These are phyloP conservation scores for Macrotrachela quadricornifera DNA, from an alignment of 1,140 invertebrate genomes.

Conservation along the genomic window DNA sequence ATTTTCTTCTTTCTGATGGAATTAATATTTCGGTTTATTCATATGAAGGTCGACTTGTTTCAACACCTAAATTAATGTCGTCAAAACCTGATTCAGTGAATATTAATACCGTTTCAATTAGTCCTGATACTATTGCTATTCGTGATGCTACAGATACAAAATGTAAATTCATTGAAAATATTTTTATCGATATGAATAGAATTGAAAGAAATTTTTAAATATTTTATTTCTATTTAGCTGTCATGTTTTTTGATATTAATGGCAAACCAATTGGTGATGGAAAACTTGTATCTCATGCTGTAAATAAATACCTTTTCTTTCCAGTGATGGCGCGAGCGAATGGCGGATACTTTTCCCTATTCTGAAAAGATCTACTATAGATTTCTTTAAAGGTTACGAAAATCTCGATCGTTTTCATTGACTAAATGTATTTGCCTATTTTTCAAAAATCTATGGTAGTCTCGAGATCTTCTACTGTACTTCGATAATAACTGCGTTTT, in stretches of 20 bases:
- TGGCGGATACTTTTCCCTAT: too few species aligned
- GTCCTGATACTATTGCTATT: slow-evolving; percentile 57
- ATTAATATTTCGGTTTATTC: slow-evolving; percentile 52
- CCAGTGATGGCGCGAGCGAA: too few species aligned
- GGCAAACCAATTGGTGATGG: slow-evolving; percentile 46
- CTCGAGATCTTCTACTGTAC: too few species aligned
- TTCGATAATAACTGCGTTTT: too few species aligned
- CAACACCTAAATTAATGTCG: slow-evolving; percentile 53
- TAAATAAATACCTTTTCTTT: slow-evolving; percentile 15
- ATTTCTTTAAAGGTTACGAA: too few species aligned
- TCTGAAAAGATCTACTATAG: too few species aligned
- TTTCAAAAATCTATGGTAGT: too few species aligned
- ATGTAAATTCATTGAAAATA: not conserved
- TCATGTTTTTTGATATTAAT: slow-evolving; percentile 63
- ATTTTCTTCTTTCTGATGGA: slow-evolving; percentile 60
- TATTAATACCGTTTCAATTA: slow-evolving; percentile 44
- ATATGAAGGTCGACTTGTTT: slow-evolving; percentile 60
- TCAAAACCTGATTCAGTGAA: slow-evolving; percentile 44
- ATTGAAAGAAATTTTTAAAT: too few species aligned
- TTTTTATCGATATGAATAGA: too few species aligned
- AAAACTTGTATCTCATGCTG: slow-evolving; percentile 36
- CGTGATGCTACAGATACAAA: slow-evolving; percentile 34
- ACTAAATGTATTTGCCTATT: too few species aligned
- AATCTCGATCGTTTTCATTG: too few species aligned
- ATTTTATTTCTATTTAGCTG: slow-evolving; percentile 36